Evolutionary conservation across 2,888 invertebrate species (phyloP).

Genomic region (Trichogramma dendrolimi): DNA sequence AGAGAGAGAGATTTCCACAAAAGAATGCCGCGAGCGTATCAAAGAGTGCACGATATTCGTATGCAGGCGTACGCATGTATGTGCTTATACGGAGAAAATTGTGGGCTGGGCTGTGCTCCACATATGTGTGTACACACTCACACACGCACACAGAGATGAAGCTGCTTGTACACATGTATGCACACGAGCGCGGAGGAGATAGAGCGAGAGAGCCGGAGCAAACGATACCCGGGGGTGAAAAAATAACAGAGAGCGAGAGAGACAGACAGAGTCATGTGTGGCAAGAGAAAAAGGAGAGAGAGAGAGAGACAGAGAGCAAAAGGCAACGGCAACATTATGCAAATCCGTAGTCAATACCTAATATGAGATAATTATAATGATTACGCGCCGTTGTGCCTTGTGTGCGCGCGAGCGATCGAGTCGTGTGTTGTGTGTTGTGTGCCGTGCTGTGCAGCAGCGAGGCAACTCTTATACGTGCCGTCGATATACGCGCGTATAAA

Average conservation of each 20-base stretch:
- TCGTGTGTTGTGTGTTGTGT: too few relatives aligned
- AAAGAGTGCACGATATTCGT: too few relatives aligned
- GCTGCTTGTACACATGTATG: conserved; percentile 28
- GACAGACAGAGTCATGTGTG: conserved; percentile 12
- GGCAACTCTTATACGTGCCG: too few relatives aligned
- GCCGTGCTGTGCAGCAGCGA: too few relatives aligned
- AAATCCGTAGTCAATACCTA: conserved; percentile 52
- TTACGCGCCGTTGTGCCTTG: conserved; percentile 35
- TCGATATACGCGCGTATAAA: too few relatives aligned
- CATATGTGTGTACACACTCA: too few relatives aligned
- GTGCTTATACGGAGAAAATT: conserved; percentile 21
- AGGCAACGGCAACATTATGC: conserved; percentile 47
- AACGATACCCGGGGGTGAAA: conserved; percentile 17
- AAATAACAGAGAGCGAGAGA: not conserved
- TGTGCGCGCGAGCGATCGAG: too few relatives aligned
- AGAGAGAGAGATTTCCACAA: too few relatives aligned
- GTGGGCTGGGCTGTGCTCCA: conserved; percentile 15
- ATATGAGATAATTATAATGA: conserved; percentile 53
- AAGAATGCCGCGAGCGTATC: too few relatives aligned
- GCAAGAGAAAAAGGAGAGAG: conserved; percentile 26
- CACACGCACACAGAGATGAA: conserved; percentile 16
- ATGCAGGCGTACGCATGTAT: too few relatives aligned
- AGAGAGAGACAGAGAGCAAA: conserved; percentile 37
- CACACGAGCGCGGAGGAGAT: conserved; percentile 28
- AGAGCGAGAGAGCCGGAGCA: conserved; percentile 24